Conservation (phyloP, 2,888 invertebrate genomes). For the Yponomeuta sedellus region DNA sequence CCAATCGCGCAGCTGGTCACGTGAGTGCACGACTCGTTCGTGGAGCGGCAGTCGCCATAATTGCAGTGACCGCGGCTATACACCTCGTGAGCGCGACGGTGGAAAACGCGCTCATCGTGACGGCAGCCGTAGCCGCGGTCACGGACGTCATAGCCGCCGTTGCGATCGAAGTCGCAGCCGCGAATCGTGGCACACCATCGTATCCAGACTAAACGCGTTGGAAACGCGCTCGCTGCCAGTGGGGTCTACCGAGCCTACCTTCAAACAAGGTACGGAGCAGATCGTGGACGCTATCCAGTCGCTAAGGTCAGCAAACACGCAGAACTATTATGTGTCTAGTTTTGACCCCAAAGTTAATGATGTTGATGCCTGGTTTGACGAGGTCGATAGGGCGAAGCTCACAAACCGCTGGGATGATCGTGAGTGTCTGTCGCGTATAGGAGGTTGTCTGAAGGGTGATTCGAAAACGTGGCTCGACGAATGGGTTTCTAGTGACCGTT, state of each 20-base stretch:
- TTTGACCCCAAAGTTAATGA: constrained; percentile 1
- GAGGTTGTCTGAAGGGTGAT: no score
- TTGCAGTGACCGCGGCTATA: background rate
- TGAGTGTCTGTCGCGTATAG: no score
- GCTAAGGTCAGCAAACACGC: background rate
- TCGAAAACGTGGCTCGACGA: no score
- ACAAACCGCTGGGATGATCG: no score
- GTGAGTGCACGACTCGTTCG: background rate
- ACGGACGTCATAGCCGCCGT: background rate
- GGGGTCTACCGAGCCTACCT: background rate
- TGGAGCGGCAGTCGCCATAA: background rate
- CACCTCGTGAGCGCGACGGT: background rate
- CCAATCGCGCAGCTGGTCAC: constrained; percentile 4
- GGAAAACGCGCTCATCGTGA: constrained; percentile 1
- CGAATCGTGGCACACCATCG: background rate
- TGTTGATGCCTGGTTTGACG: no score
- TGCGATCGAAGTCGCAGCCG: background rate
- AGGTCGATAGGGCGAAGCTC: no score
- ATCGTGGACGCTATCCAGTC: constrained; percentile 10
- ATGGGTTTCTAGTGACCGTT: background rate
- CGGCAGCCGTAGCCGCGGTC: background rate
- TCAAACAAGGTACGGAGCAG: background rate
- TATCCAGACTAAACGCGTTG: background rate
- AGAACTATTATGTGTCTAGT: constrained; percentile 2
- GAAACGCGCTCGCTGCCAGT: background rate